Evolutionary conservation across 2,888 invertebrate genomes (phyloP).

Genomic region (Andrena hattorfiana): DNA sequence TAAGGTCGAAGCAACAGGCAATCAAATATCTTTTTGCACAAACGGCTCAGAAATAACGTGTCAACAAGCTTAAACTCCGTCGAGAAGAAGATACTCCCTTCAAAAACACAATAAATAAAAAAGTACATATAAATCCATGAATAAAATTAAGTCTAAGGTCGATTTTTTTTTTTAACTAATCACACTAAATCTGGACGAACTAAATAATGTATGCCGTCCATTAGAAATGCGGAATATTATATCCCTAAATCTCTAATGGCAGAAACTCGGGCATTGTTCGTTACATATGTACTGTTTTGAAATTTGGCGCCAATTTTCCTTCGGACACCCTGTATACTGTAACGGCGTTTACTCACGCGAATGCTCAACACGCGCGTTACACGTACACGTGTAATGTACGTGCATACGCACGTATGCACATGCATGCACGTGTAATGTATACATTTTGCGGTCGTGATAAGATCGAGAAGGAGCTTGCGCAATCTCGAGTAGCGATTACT

Average conservation of each 20-base stretch:
- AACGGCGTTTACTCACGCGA: constrained; percentile 17
- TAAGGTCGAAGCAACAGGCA: background rate
- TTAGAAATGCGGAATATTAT: background rate
- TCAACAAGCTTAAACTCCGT: too few relatives aligned
- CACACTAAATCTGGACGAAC: background rate
- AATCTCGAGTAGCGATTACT: constrained; percentile 73
- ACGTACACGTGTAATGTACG: background rate
- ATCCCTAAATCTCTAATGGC: too few relatives aligned
- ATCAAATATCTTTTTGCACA: constrained; percentile 4
- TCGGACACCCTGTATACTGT: background rate
- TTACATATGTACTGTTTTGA: background rate
- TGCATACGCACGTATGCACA: background rate
- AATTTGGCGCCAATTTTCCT: constrained; percentile 2
- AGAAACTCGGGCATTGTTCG: too few relatives aligned
- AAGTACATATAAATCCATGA: too few relatives aligned
- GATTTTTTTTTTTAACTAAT: background rate
- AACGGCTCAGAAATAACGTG: too few relatives aligned
- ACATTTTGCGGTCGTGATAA: constrained; percentile 63
- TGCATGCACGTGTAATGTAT: constrained; percentile 44
- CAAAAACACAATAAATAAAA: too few relatives aligned
- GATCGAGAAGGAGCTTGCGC: constrained; percentile 73
- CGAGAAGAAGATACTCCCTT: too few relatives aligned
- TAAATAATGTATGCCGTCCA: background rate
- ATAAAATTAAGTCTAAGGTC: too few relatives aligned
- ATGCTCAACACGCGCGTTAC: background rate